Evolutionary conservation across 64 coral and sea anemone species (phyloP).

Genomic region (Pocillopora damicornis): DNA sequence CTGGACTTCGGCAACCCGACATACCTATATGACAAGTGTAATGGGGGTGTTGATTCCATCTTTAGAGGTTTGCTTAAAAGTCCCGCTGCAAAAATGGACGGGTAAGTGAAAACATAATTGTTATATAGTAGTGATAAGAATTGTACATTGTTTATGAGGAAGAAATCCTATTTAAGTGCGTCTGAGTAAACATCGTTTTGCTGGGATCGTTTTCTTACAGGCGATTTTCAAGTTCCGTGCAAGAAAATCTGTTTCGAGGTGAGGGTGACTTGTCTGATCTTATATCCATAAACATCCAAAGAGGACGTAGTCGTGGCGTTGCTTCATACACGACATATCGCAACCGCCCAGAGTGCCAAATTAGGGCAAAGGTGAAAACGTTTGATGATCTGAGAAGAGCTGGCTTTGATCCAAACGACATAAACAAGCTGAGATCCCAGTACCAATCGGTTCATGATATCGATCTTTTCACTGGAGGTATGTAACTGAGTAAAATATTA

Average conservation of each 20-base stretch:
- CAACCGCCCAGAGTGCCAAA: background rate
- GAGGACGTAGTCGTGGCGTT: constrained; percentile 51
- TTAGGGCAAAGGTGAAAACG: background rate
- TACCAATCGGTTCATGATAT: constrained; percentile 41
- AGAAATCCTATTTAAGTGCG: too few species aligned
- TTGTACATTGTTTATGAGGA: too few species aligned
- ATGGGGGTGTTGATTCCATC: constrained; percentile 46
- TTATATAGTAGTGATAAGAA: too few species aligned
- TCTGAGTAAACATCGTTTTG: too few species aligned
- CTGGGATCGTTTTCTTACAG: background rate
- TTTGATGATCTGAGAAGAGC: constrained; percentile 6
- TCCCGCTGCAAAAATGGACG: constrained; percentile 8
- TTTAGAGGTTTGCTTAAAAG: constrained; percentile 26
- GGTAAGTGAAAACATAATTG: background rate
- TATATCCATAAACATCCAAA: constrained; percentile 48
- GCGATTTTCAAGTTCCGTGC: constrained; percentile 15
- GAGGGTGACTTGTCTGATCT: constrained; percentile 43
- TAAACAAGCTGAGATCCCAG: background rate
- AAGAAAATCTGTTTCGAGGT: background rate
- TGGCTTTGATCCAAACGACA: background rate
- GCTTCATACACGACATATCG: constrained; percentile 55
- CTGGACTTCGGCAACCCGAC: constrained; percentile 8
- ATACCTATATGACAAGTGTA: constrained; percentile 24
- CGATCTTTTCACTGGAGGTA: constrained; percentile 54
- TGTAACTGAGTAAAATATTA: background rate